Evolutionary conservation across 2,888 invertebrate species (phyloP).

Genomic region (Bembecia ichneumoniformis): DNA sequence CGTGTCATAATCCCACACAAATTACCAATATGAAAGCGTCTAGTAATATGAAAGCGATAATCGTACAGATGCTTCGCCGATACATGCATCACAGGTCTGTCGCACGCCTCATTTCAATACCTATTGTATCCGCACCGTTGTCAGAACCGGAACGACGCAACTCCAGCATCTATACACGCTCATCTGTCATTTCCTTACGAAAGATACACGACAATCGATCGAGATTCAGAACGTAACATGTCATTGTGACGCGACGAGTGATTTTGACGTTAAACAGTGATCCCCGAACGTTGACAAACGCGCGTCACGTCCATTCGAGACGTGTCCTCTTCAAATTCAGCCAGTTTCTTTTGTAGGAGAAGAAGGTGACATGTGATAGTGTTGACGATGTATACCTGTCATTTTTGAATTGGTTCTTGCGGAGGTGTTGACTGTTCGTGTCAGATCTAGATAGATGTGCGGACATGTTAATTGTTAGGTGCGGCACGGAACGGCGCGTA

Average conservation of each 20-base stretch:
- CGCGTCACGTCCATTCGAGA: slow-evolving; percentile 11
- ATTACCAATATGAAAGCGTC: slow-evolving; percentile 45
- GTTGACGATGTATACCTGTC: slow-evolving; percentile 56
- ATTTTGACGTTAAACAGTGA: slow-evolving; percentile 42
- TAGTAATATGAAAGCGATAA: slow-evolving; percentile 54
- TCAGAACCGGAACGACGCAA: slow-evolving; percentile 40
- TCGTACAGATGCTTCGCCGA: slow-evolving; percentile 53
- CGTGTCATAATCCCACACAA: slow-evolving; percentile 58
- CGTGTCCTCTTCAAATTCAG: slow-evolving; percentile 35
- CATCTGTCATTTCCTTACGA: slow-evolving; percentile 53
- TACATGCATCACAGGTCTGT: slow-evolving; percentile 42
- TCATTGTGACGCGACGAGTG: slow-evolving; percentile 42
- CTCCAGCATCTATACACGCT: slow-evolving; percentile 34
- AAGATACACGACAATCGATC: slow-evolving; percentile 55
- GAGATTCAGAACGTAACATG: slow-evolving; percentile 51
- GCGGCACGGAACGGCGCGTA: slow-evolving; percentile 1
- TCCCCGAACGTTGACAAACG: slow-evolving; percentile 50
- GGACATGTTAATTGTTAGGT: slow-evolving; percentile 62
- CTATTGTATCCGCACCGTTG: slow-evolving; percentile 41
- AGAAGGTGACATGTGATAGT: slow-evolving; percentile 44
- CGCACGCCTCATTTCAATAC: slow-evolving; percentile 56
- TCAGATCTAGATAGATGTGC: slow-evolving; percentile 52
- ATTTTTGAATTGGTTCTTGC: slow-evolving; percentile 53
- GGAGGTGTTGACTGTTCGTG: slow-evolving; percentile 53
- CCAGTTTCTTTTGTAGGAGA: slow-evolving; percentile 23